phyloP scores from a whole-genome alignment of 1,140 invertebrate genomes.

The Drosophila bocki region DNA sequence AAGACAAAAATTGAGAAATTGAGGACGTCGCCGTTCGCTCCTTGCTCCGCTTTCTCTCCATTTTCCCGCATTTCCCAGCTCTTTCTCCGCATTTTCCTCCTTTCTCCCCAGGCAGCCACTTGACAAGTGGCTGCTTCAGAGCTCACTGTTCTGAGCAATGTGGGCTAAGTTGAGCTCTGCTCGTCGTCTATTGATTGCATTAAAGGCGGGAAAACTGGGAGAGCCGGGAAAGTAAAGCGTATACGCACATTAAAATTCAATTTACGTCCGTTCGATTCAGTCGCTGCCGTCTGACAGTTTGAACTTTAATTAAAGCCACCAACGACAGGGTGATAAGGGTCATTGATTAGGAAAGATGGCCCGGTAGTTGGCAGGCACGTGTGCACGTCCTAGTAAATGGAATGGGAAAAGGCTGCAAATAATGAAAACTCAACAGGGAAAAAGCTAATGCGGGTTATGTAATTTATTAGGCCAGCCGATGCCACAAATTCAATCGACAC shows the following conservation, averaged over 20 bases:
- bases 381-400: constrained; percentile 20
- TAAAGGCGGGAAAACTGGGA: constrained; percentile 39
- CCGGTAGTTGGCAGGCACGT: constrained; percentile 56
- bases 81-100: constrained; percentile 2
- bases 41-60: constrained; percentile 18
- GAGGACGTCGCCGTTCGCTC: constrained; percentile 27
- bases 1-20: constrained; percentile 53
- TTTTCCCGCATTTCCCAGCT: not conserved
- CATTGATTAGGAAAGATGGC: constrained; percentile 66
- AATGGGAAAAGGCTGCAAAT: constrained; percentile 11
- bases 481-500: constrained; percentile 4
- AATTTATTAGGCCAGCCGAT: constrained; percentile 22
- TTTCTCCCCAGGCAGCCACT: not conserved
- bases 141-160: constrained; percentile 48
- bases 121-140: constrained; percentile 54
- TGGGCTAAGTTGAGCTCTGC: constrained; percentile 67
- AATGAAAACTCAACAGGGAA: constrained; percentile 56
- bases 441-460: constrained; percentile 11
- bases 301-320: constrained; percentile 76
- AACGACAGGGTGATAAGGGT: constrained; percentile 63
- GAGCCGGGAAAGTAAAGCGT: constrained; percentile 44
- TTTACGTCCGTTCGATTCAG: constrained; percentile 56
- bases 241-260: constrained; percentile 76
- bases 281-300: constrained; percentile 55
- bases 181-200: constrained; percentile 70